Percentiles rank a stretch among this genome's conserved stretches.
Conservation (phyloP, 2,888 invertebrate genomes). For the Oscheius onirici region DNA sequence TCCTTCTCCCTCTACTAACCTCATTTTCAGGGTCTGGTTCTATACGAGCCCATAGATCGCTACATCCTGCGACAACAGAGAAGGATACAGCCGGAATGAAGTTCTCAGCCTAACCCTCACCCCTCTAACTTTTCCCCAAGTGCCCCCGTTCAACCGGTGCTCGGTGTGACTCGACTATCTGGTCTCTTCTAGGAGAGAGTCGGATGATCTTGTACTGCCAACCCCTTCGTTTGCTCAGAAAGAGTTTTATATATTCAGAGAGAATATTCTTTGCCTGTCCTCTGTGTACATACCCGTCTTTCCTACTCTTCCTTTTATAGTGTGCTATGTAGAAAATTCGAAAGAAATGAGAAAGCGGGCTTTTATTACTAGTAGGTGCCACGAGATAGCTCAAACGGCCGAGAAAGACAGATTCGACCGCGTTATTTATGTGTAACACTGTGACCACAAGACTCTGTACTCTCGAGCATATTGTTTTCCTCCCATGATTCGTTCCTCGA, state of each 20-base stretch:
- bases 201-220: too few species aligned
- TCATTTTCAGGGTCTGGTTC: conserved; percentile 66
- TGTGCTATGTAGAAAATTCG: conserved; percentile 2
- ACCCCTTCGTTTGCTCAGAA: conserved; percentile 22
- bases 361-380: conserved; percentile 27
- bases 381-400: conserved; percentile 28
- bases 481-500: conserved; percentile 9
- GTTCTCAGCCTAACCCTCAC: conserved; percentile 42
- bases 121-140: neutral
- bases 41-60: conserved; percentile 69
- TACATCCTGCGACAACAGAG: conserved; percentile 62
- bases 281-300: conserved; percentile 32
- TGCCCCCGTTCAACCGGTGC: conserved; percentile 30
- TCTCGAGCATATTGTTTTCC: too few species aligned
- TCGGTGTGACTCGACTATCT: neutral
- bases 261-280: conserved; percentile 3
- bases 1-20: conserved; percentile 1
- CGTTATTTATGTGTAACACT: conserved; percentile 20
- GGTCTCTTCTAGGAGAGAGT: neutral
- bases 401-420: neutral
- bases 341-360: conserved; percentile 17
- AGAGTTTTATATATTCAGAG: conserved; percentile 24
- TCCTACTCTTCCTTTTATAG: neutral
- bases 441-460: neutral
- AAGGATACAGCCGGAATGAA: conserved; percentile 66